Base-by-base conservation (phyloP, 2,113 vertebrate species). In the Aptenodytes patagonicus region DNA sequence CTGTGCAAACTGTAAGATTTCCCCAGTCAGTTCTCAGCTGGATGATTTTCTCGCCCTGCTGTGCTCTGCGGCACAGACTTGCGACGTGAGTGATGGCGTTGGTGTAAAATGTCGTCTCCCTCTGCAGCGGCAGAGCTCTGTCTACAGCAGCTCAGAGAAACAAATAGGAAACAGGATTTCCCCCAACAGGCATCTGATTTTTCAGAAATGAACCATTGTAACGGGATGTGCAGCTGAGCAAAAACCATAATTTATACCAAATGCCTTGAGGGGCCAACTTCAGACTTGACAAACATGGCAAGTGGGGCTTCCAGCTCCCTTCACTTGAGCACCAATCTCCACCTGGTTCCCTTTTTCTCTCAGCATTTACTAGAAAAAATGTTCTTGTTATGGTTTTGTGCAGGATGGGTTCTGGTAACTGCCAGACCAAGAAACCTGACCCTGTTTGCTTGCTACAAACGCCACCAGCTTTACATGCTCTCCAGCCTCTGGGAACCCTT, bases 161-260 rank as follows among this genome's bases (percentile, higher is more conserved):
- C 47, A 89, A 95, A 64, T 57, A 87, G 92, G 77, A 95, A 97
- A 87, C 87, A 87, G 93, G 80, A 96, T 92, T 97, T 96, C 83
- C 92, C 75, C 52, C 80, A 58, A 40, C 20, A 91, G 44, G 52
- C 36, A 0, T 54, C 34, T 69, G 81, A 72, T 71, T 95, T 92
- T 96, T 87, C 77, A 89, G 80, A 92, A 71, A 51, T 20, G 42
- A 85, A 8, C 26, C 0, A 0, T 65, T 90, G 49, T 86, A 73
- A 86, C 0, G 34, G 60, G 78, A 91, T 69, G 7, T 66, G 38
- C 89, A 91, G 83, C 91, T 17, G 25, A 85, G 31, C 17, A 82
- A 83, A 94, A 38, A 3, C 11, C 9, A 0, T 83, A 2, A 7
- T 70, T 77, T 76, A 26, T 46, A 40, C 29, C 26, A 4, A 32